Evolutionary conservation across 2,113 vertebrate species (phyloP).

Genomic region (Gasterosteus aculeatus): DNA sequence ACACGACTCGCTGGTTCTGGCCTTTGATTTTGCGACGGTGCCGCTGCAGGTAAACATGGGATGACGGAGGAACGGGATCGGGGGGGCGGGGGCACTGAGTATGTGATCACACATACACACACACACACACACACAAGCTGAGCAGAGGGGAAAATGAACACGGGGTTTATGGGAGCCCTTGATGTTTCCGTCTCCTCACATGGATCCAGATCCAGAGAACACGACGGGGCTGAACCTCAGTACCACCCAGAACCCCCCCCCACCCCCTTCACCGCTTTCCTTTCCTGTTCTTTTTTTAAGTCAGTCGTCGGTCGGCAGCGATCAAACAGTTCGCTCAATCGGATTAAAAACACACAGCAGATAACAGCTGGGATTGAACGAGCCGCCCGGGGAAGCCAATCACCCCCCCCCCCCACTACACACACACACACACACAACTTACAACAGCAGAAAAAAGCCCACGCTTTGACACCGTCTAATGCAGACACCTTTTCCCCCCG

Average conservation of each 20-base stretch:
- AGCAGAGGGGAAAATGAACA: neutral
- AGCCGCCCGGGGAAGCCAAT: slow-evolving; percentile 34
- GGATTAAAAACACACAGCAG: slow-evolving; percentile 42
- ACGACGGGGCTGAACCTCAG: slow-evolving; percentile 32
- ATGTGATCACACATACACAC: slow-evolving; percentile 33
- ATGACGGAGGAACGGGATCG: slow-evolving; percentile 25
- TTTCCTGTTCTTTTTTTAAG: neutral
- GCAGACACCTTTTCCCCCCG: slow-evolving; percentile 40
- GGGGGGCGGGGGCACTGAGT: slow-evolving; percentile 32
- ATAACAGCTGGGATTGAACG: slow-evolving; percentile 67
- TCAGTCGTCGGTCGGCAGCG: slow-evolving; percentile 1
- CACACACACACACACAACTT: slow-evolving; percentile 9
- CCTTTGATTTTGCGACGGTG: slow-evolving; percentile 68
- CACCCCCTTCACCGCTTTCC: neutral
- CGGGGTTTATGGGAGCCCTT: slow-evolving; percentile 21
- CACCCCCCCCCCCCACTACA: slow-evolving; percentile 25
- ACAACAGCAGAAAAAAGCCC: slow-evolving; percentile 12
- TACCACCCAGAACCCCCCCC: slow-evolving; percentile 2
- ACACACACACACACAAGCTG: slow-evolving; percentile 27
- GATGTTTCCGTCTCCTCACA: slow-evolving; percentile 23
- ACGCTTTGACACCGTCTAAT: slow-evolving; percentile 28
- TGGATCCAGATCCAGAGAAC: slow-evolving; percentile 33
- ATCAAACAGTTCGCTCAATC: slow-evolving; percentile 42
- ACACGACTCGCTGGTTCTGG: slow-evolving; percentile 54
- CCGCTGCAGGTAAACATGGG: slow-evolving; percentile 60